These are phyloP conservation scores for Lypha dubia DNA, from an alignment of 2,888 invertebrate species.

Conservation along the genomic window DNA sequence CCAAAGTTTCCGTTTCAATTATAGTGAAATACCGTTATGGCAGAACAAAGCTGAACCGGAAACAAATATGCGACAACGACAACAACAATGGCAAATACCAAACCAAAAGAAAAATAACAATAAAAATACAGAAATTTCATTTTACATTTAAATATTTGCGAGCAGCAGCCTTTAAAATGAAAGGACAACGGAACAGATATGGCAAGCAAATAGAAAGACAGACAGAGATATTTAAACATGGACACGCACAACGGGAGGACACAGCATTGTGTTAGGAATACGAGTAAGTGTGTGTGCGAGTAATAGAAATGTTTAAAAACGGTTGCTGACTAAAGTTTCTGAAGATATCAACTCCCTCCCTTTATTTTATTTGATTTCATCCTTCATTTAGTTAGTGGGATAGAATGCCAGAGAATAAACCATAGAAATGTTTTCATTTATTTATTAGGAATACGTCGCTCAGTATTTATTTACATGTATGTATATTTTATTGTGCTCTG, in stretches of 20 bases:
- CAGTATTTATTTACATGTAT: conserved; percentile 15
- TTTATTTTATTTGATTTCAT: conserved; percentile 1
- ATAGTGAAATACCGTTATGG: conserved; percentile 76
- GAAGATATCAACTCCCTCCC: conserved; percentile 51
- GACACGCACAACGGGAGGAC: conserved; percentile 10
- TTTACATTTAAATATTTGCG: conserved; percentile 62
- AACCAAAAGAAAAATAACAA: conserved; percentile 35
- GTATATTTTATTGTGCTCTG: neutral
- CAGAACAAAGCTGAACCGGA: conserved; percentile 74
- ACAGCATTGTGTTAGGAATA: neutral
- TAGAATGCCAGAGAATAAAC: neutral
- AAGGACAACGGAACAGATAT: conserved; percentile 25
- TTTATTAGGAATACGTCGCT: neutral
- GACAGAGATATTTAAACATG: conserved; percentile 19
- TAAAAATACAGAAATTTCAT: conserved; percentile 47
- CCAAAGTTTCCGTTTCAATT: conserved; percentile 81
- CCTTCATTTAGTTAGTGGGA: neutral
- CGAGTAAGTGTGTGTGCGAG: neutral
- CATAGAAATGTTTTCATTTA: conserved; percentile 39
- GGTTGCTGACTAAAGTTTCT: conserved; percentile 57
- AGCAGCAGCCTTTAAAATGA: conserved; percentile 32
- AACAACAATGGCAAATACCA: conserved; percentile 58
- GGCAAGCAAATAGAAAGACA: conserved; percentile 28
- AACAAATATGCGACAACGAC: conserved; percentile 74
- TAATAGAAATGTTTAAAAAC: conserved; percentile 49